Evolutionary conservation across 2,888 invertebrate genomes (phyloP), one percentile per base, ranked within the genome.

Genomic region (Lysandra coridon): DNA sequence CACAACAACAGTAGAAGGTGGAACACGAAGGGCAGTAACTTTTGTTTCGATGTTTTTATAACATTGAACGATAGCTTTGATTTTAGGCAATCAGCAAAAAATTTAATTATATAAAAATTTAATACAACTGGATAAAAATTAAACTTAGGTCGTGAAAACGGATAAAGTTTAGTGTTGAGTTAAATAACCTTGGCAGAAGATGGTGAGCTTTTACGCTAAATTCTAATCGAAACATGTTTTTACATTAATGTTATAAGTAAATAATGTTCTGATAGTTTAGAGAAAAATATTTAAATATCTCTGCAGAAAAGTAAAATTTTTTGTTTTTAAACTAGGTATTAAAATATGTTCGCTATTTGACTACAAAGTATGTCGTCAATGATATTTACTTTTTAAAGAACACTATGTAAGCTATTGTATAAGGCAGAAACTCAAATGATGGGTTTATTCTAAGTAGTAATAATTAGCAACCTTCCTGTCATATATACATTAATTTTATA

Each of bases 101-200:
- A 76, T 33, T 57, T 5, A 57, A 33, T 37, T 5, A 5, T 14
- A 76, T 6, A 44, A 75, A 75, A 23, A 17, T 33, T 14, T 76
- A 53, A 6, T 33, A 57, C 33, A 2, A 57, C 6, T 33, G 57
- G 14, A 7, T 33, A 57, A 6, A 75, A 53, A 30, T 30, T 33
- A 30, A 53, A 6, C 5, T 74, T 10, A 1, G 44, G 40, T n/a
- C 7, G 74, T 57, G 30, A 2, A 76, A 37, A 33, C 76, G 53
- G 33, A 30, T 76, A 76, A 76, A 76, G 53, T 76, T 76, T 57
- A 57, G 53, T 57, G 7, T 76, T 6, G 33, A 49, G 57, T 76
- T 33, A 53, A 76, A 81, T 84, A 84, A 84, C 84, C 83, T 85
- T 84, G 84, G 83, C 82, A 81, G 80, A 82, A 83, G 84, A 83